phyloP scores from a whole-genome alignment of 2,797 vertebrate genomes.

The Pipistrellus nathusii region DNA sequence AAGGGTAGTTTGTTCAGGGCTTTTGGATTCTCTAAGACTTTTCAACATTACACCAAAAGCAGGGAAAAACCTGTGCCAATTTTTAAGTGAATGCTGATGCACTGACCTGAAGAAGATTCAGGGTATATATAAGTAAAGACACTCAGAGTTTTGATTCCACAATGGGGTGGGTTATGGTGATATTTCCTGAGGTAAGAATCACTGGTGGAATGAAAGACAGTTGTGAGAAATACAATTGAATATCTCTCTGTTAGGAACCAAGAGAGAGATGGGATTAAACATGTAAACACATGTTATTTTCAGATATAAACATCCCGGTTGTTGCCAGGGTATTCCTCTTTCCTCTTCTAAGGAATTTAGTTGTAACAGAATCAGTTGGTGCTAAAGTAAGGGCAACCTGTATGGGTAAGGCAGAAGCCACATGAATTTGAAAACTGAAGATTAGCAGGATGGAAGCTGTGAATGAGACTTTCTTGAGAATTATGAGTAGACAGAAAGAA shows the following conservation, averaged over 20 bases:
- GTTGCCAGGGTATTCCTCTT: not conserved
- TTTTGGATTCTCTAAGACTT: not conserved
- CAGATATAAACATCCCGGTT: not conserved
- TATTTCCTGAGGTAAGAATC: not conserved
- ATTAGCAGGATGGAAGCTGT: not conserved
- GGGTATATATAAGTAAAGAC: not conserved
- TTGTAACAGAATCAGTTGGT: not conserved
- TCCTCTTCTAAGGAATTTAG: not conserved
- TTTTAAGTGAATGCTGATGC: not conserved
- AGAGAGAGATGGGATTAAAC: not conserved
- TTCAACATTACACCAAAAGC: not conserved
- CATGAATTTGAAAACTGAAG: not conserved
- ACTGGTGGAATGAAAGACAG: not conserved
- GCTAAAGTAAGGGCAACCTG: not conserved
- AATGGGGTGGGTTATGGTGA: not conserved
- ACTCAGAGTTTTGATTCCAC: not conserved
- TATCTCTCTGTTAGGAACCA: not conserved
- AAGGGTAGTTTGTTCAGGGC: not conserved
- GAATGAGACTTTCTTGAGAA: not conserved
- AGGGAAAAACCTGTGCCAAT: not conserved
- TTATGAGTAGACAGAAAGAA: not conserved
- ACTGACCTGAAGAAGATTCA: not conserved
- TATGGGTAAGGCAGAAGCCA: not conserved
- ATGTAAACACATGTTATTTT: conserved; percentile 4
- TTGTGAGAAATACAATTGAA: not conserved